phyloP scores from a whole-genome alignment of 1,140 invertebrate species.

The Drosophila prosaltans region DNA sequence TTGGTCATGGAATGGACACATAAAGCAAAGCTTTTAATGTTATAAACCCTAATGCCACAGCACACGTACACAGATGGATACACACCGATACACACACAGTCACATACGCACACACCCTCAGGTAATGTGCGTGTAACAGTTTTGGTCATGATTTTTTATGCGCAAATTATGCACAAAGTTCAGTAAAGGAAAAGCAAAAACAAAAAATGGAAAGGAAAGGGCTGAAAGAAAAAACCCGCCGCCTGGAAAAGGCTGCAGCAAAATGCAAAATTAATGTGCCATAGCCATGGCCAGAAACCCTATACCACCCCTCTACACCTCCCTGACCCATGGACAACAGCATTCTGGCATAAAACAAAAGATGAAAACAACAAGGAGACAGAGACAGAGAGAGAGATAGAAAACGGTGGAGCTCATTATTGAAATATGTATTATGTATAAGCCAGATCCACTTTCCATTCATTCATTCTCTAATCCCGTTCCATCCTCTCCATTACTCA shows the following conservation, averaged over 20 bases:
- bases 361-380: not conserved
- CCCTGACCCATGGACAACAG: not conserved
- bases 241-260: conserved; percentile 40
- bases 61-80: conserved; percentile 15
- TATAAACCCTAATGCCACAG: conserved; percentile 18
- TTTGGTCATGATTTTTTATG: conserved; percentile 71
- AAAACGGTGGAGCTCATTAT: conserved; percentile 50
- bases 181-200: conserved; percentile 5
- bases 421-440: conserved; percentile 72
- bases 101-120: conserved; percentile 29
- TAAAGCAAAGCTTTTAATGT: conserved; percentile 40
- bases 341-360: conserved; percentile 2
- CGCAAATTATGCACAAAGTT: conserved; percentile 72
- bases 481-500: conserved; percentile 15
- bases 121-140: conserved; percentile 68
- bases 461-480: conserved; percentile 7
- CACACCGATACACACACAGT: conserved; percentile 13
- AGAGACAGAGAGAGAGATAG: conserved; percentile 27
- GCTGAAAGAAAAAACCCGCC: not conserved
- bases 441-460: conserved; percentile 31
- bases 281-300: not conserved
- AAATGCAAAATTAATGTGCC: conserved; percentile 73
- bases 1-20: conserved; percentile 2
- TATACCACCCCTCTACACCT: not conserved
- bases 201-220: conserved; percentile 24